These are phyloP conservation scores for Siphamia tubifer DNA, from an alignment of 2,113 vertebrate species.

Conservation along the genomic window DNA sequence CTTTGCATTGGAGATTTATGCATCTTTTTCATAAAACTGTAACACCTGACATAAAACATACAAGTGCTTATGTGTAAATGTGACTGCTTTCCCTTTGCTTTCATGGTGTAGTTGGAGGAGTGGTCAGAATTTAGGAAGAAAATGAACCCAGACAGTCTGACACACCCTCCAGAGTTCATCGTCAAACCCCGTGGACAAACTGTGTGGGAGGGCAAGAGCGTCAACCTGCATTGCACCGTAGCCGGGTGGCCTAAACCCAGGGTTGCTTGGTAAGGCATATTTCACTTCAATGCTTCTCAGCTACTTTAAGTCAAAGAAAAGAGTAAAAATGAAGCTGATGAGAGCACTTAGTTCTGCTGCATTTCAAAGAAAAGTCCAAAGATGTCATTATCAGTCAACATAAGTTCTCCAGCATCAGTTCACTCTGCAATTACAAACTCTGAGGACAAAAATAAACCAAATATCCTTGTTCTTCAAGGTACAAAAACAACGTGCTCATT, in stretches of 20 bases:
- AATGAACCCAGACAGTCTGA: slow-evolving; percentile 90
- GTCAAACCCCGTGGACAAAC: slow-evolving; percentile 93
- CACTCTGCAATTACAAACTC: slow-evolving; percentile 1
- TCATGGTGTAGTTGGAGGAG: slow-evolving; percentile 83
- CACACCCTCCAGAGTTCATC: slow-evolving; percentile 89
- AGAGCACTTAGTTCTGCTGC: neutral
- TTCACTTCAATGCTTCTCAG: neutral
- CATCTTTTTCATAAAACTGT: neutral
- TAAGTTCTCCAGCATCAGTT: neutral
- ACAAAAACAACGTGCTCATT: slow-evolving; percentile 97
- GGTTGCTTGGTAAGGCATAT: slow-evolving; percentile 76
- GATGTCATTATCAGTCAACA: neutral
- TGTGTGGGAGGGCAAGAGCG: slow-evolving; percentile 91
- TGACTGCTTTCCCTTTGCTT: neutral
- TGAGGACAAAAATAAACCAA: slow-evolving; percentile 11
- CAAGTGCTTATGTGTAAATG: neutral
- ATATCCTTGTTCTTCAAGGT: slow-evolving; percentile 80
- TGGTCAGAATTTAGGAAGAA: slow-evolving; percentile 89
- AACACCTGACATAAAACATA: neutral
- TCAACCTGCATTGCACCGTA: slow-evolving; percentile 89
- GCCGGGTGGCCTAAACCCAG: slow-evolving; percentile 95
- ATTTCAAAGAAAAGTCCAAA: slow-evolving; percentile 3
- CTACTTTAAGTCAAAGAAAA: slow-evolving; percentile 3
- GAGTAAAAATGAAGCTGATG: slow-evolving; percentile 4
- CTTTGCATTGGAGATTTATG: neutral